Evolutionary conservation across 2,888 invertebrate genomes (phyloP).

Genomic region (Sclerodermus sp.): DNA sequence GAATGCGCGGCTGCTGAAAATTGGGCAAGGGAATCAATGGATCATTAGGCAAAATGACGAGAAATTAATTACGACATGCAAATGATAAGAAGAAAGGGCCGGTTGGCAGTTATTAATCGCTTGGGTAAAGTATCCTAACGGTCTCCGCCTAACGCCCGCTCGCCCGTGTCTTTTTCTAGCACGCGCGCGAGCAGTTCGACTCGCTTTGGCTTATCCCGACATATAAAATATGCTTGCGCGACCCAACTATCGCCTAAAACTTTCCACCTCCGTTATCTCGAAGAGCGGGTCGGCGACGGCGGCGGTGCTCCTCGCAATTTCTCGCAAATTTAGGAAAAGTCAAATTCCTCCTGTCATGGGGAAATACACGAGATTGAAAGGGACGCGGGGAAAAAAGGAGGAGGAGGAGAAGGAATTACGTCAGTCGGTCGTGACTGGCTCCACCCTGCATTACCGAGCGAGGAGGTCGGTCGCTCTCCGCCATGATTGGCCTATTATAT

Average conservation of each 20-base stretch:
- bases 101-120: conserved; percentile 30
- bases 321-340: no score
- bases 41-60: conserved; percentile 23
- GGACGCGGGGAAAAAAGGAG: conserved; percentile 12
- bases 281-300: no score
- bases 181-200: no score
- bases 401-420: conserved; percentile 43
- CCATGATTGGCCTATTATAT: conserved; percentile 56
- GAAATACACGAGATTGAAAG: conserved; percentile 6
- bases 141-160: conserved; percentile 7
- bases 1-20: no score
- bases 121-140: conserved; percentile 20
- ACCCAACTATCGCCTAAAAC: neutral
- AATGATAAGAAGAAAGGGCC: conserved; percentile 17
- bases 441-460: conserved; percentile 52
- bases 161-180: no score
- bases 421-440: conserved; percentile 55
- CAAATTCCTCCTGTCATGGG: no score
- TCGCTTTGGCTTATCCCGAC: no score
- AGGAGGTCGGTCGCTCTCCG: conserved; percentile 23
- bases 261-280: no score
- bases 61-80: conserved; percentile 28
- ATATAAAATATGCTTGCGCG: conserved; percentile 10
- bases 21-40: conserved; percentile 14
- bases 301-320: no score